Percentiles rank a stretch among this genome's conserved stretches.
These are phyloP conservation scores for Rapana venosa DNA, from an alignment of 2,888 invertebrate species.

Conservation along the genomic window DNA sequence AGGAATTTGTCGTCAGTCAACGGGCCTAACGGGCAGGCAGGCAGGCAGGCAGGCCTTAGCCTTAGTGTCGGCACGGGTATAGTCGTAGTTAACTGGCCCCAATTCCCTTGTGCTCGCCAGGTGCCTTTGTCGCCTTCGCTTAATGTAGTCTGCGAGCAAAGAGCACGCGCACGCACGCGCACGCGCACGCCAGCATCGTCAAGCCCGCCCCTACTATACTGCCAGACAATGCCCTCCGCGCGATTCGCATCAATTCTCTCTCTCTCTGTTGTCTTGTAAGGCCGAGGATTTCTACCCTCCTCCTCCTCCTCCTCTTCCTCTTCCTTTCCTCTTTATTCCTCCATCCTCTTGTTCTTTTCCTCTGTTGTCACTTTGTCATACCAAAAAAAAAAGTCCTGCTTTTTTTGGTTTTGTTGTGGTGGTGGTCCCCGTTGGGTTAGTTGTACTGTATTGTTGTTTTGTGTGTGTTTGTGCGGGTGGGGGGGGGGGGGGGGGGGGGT, in stretches of 20 bases:
- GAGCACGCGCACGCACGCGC: not conserved
- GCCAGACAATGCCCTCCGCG: no score
- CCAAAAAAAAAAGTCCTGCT: no score
- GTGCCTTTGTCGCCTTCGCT: not conserved
- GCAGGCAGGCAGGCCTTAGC: not conserved
- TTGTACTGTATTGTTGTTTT: not conserved
- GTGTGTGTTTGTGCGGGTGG: not conserved
- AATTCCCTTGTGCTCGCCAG: not conserved
- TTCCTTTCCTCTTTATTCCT: not conserved
- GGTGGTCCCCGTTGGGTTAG: no score
- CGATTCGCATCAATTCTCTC: no score
- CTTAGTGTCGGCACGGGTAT: not conserved
- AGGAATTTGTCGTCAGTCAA: conserved; percentile 1
- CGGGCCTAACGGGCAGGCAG: not conserved
- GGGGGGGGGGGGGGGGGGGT: no score
- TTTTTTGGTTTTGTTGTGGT: no score
- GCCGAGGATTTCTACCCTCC: not conserved
- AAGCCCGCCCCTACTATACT: no score
- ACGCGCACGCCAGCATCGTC: not conserved
- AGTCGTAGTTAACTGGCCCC: not conserved
- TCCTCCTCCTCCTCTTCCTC: not conserved
- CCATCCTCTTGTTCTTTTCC: not conserved
- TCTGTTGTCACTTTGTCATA: no score
- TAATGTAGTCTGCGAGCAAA: conserved; percentile 34
- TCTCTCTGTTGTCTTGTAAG: no score